A percentile compares a stretch with the other conserved stretches of the same genome.
Evolutionary conservation across 2,113 vertebrate species (phyloP).

Genomic region (Arothron firmamentum): DNA sequence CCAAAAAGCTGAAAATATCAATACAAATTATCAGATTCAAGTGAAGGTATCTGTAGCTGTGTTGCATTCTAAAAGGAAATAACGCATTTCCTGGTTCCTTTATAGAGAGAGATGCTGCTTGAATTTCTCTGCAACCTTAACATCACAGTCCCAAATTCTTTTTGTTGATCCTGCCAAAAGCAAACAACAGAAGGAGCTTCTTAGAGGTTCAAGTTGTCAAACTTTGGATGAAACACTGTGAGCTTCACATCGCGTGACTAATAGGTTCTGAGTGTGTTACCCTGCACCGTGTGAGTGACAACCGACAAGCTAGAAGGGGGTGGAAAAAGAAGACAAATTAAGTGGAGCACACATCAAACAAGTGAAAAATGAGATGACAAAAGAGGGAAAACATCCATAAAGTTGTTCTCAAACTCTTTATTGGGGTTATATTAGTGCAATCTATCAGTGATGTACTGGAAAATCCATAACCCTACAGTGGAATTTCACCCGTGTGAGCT

Average conservation of each 20-base stretch:
- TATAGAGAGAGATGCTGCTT: conserved; percentile 36
- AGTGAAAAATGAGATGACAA: conserved; percentile 63
- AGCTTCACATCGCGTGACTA: conserved; percentile 48
- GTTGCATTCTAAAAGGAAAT: no score
- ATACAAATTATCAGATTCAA: no score
- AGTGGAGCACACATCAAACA: conserved; percentile 52
- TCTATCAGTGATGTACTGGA: conserved; percentile 95
- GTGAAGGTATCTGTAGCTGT: no score
- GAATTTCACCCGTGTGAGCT: conserved; percentile 89
- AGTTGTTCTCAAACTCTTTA: conserved; percentile 92
- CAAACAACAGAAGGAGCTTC: conserved; percentile 43
- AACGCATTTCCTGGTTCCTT: conserved; percentile 1
- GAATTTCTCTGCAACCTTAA: conserved; percentile 51
- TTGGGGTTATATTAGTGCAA: conserved; percentile 98
- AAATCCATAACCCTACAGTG: conserved; percentile 94
- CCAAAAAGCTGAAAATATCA: no score
- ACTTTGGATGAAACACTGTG: conserved; percentile 46
- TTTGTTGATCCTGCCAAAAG: conserved; percentile 24
- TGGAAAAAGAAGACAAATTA: conserved; percentile 54
- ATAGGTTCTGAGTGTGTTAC: conserved; percentile 38
- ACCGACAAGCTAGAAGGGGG: conserved; percentile 30
- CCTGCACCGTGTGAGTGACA: conserved; percentile 51
- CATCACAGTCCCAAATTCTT: conserved; percentile 32
- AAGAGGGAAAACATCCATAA: conserved; percentile 80
- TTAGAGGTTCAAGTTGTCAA: conserved; percentile 43